Conservation (phyloP, 1,140 invertebrate genomes). For the Bombus pyrosoma region DNA sequence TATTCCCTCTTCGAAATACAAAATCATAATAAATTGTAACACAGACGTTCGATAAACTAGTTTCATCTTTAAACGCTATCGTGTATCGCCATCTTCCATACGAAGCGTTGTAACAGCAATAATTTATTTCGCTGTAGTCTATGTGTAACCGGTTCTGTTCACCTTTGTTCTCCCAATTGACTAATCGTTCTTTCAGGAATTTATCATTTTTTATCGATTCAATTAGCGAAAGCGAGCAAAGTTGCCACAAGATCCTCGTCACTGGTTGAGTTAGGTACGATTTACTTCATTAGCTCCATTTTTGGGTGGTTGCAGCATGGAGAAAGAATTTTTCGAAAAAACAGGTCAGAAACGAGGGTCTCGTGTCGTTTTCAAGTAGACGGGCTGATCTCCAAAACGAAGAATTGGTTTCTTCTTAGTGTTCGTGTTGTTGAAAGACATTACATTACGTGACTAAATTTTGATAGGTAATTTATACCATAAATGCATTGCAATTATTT, state of each 20-base stretch:
- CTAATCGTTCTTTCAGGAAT: not conserved
- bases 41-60: not conserved
- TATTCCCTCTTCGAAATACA: not conserved
- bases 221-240: not conserved
- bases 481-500: not conserved
- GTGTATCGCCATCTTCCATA: not conserved
- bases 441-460: no score
- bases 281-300: conserved; percentile 19
- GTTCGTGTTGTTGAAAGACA: no score
- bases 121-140: not conserved
- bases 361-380: no score
- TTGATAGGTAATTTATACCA: no score
- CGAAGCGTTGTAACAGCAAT: no score
- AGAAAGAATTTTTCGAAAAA: not conserved
- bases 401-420: no score
- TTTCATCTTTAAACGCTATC: not conserved
- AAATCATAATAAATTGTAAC: not conserved
- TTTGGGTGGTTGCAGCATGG: not conserved
- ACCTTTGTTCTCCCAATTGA: not conserved
- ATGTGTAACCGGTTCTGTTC: not conserved
- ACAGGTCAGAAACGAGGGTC: no score
- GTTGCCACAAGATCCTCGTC: not conserved
- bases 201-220: not conserved
- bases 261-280: conserved; percentile 18
- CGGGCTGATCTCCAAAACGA: no score